Conservation (phyloP, 2,113 vertebrate genomes). For the Isichthys henryi region DNA sequence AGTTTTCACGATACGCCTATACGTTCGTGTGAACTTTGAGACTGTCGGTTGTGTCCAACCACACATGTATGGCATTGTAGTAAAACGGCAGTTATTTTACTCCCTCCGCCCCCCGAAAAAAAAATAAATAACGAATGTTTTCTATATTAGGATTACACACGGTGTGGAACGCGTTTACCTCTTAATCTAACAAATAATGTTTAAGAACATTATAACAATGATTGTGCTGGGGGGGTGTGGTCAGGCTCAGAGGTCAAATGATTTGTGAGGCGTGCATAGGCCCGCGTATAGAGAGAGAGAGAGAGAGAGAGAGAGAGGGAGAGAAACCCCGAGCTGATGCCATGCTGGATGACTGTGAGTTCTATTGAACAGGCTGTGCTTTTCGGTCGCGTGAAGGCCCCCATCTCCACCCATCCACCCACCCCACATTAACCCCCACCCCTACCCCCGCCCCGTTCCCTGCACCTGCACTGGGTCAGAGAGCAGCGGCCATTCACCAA, state of each 20-base stretch:
- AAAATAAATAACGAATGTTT: neutral
- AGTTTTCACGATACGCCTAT: neutral
- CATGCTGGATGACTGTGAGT: conserved; percentile 95
- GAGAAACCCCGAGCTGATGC: conserved; percentile 66
- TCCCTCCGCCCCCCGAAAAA: neutral
- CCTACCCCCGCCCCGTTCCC: conserved; percentile 40
- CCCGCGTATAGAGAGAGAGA: conserved; percentile 29
- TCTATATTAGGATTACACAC: neutral
- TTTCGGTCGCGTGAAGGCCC: conserved; percentile 59
- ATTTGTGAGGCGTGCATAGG: conserved; percentile 18
- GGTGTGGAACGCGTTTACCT: neutral
- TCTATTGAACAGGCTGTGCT: conserved; percentile 82
- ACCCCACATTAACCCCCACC: neutral
- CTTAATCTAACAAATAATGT: neutral
- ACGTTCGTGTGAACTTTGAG: neutral
- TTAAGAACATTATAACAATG: neutral
- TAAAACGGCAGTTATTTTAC: neutral
- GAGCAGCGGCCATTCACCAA: conserved; percentile 85
- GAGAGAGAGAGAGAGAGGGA: neutral
- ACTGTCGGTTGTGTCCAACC: neutral
- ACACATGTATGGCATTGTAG: neutral
- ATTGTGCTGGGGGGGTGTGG: neutral
- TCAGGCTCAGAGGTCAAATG: neutral
- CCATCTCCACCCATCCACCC: conserved; percentile 54
- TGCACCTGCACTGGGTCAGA: conserved; percentile 93